These are phyloP conservation scores for Heteromyza rotundicornis DNA, from an alignment of 2,888 invertebrate species.

Conservation along the genomic window DNA sequence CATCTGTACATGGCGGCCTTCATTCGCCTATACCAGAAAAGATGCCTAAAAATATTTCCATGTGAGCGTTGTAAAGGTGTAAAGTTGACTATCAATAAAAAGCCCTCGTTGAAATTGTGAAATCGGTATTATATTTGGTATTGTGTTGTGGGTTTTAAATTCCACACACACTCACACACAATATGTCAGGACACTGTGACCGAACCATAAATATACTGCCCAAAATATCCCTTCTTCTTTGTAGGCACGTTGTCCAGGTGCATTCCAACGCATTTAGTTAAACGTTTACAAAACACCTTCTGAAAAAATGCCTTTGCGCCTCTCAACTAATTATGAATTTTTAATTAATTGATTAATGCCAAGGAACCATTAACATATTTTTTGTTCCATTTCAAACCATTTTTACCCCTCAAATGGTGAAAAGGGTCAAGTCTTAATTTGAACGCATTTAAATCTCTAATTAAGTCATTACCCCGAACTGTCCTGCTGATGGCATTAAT, in stretches of 20 bases:
- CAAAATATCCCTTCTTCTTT: too few relatives aligned
- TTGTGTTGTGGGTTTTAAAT: too few relatives aligned
- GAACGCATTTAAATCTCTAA: constrained; percentile 42
- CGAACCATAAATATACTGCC: constrained; percentile 5
- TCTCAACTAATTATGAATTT: constrained; percentile 5
- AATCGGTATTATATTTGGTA: too few relatives aligned
- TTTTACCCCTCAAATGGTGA: too few relatives aligned
- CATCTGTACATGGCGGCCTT: not conserved
- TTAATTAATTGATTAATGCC: not conserved
- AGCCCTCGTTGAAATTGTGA: not conserved
- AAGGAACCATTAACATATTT: not conserved
- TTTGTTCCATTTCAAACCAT: too few relatives aligned
- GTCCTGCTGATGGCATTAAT: constrained; percentile 50
- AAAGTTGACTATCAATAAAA: constrained; percentile 36
- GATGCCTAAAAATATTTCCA: constrained; percentile 23
- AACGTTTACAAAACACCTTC: constrained; percentile 27
- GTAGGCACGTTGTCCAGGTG: constrained; percentile 12
- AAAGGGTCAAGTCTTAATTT: too few relatives aligned
- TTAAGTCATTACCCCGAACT: constrained; percentile 52
- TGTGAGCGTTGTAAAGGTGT: constrained; percentile 38
- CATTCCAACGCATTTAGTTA: constrained; percentile 28
- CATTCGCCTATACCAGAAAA: constrained; percentile 35
- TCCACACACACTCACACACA: not conserved
- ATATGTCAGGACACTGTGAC: constrained; percentile 2
- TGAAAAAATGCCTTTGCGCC: not conserved